Evolutionary conservation across 2,797 vertebrate species (phyloP).

Genomic region (Acanthornis magna): DNA sequence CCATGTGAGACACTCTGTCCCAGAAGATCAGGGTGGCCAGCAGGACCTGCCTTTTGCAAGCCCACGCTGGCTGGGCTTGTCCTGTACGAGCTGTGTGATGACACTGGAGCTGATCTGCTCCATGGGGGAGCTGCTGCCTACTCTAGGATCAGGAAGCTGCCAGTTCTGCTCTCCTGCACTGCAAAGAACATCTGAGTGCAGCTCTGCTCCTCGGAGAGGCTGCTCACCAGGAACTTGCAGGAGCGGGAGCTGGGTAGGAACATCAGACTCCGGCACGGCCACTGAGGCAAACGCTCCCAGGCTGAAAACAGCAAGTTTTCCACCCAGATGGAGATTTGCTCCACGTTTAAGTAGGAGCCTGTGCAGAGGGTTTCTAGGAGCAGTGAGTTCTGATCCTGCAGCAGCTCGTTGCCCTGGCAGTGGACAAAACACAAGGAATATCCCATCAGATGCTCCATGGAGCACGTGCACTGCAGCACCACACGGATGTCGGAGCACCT

Average conservation of each 20-base stretch:
- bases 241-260: background rate
- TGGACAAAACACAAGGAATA: background rate
- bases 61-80: background rate
- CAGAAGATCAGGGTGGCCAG: background rate
- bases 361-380: background rate
- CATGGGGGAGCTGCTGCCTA: background rate
- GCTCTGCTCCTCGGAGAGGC: background rate
- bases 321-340: background rate
- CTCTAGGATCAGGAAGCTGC: background rate
- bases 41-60: background rate
- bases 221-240: background rate
- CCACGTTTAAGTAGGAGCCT: background rate
- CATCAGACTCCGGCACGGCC: fast-evolving
- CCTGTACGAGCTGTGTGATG: fast-evolving
- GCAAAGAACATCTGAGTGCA: background rate
- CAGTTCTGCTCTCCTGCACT: background rate
- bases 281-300: background rate
- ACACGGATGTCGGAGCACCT: background rate
- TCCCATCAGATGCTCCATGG: fast-evolving
- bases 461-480: background rate
- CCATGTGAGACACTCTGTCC: background rate
- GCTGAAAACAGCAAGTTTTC: background rate
- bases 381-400: fast-evolving
- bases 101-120: background rate
- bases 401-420: fast-evolving